phyloP scores from a whole-genome alignment of 2,888 invertebrate species.

The Sphecodes monilicornis region DNA sequence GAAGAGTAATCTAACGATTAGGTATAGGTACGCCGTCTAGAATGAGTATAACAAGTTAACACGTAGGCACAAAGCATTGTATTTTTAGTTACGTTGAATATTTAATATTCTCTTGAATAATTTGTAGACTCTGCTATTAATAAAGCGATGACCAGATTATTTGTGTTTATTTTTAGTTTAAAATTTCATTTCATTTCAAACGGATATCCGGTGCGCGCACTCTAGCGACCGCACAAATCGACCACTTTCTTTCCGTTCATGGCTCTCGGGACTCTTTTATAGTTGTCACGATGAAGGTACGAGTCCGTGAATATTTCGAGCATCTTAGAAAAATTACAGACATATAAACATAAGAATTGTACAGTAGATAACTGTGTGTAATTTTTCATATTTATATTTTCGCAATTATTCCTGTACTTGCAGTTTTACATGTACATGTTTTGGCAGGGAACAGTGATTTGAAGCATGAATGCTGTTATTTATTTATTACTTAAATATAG shows the following conservation, averaged over 20 bases:
- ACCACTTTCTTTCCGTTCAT: conserved; percentile 71
- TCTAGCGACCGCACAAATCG: conserved; percentile 17
- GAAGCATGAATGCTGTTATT: conserved; percentile 10
- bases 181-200: conserved; percentile 36
- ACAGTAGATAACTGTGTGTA: background rate
- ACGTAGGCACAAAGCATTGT: background rate
- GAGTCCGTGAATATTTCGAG: conserved; percentile 63
- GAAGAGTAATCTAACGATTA: background rate
- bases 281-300: conserved; percentile 74
- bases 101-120: background rate
- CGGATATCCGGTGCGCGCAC: conserved; percentile 62
- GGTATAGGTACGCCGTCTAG: background rate
- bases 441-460: background rate
- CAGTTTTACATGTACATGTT: background rate
- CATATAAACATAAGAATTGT: background rate
- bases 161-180: conserved; percentile 31
- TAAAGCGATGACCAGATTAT: conserved; percentile 5
- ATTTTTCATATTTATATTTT: conserved; percentile 23
- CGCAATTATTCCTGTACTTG: background rate
- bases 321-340: conserved; percentile 44
- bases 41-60: background rate
- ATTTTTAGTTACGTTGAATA: background rate
- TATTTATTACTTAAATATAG: background rate
- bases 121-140: background rate
- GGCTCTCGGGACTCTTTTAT: conserved; percentile 68